Evolutionary conservation across 2,888 invertebrate species (phyloP), one percentile per base, ranked within the genome.

Genomic region (Hetaerina titia): DNA sequence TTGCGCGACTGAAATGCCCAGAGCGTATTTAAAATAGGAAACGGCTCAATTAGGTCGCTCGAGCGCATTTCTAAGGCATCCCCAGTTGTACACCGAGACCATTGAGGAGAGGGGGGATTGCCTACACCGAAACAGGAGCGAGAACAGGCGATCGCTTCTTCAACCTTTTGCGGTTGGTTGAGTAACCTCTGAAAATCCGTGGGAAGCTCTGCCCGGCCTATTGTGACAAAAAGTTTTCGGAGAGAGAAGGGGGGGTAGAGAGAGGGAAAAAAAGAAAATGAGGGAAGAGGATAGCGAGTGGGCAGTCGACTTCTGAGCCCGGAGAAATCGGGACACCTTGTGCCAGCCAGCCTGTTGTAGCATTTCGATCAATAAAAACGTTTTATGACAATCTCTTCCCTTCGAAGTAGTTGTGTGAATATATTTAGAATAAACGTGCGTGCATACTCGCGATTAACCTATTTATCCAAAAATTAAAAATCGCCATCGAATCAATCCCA

Each of bases 341-440:
- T 92, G 69, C 92, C 92, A 92, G 89, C 58, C 89, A 57, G 69
- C 92, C 69, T 56, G n/a, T 64, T 74, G 92, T 31, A 31, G 92
- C 92, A 56, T 60, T 92, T 56, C 92, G 92, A 92, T 92, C 92
- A 92, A 92, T 92, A 92, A 92, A n/a, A 92, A 8, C 45, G n/a
- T 92, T 92, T 69, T 64, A 22, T 92, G 25, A 81, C 31, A 81
- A 81, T 31, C 81, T 81, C 81, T 31, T 81, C 31, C 13, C 31
- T 6, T 13, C 81, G 81, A 31, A 31, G 81, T 31, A 81, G 81
- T 9, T 15, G 81, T 22, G 31, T 31, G 81, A 31, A 31, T 31
- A 81, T 81, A 81, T 81, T 81, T 81, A 81, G 81, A 81, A 11
- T 13, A 15, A n/a, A 31, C 31, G 81, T 31, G 81, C 81, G 81